Evolutionary conservation across 2,113 vertebrate genomes (phyloP).

Genomic region (Ctenomys sociabilis): DNA sequence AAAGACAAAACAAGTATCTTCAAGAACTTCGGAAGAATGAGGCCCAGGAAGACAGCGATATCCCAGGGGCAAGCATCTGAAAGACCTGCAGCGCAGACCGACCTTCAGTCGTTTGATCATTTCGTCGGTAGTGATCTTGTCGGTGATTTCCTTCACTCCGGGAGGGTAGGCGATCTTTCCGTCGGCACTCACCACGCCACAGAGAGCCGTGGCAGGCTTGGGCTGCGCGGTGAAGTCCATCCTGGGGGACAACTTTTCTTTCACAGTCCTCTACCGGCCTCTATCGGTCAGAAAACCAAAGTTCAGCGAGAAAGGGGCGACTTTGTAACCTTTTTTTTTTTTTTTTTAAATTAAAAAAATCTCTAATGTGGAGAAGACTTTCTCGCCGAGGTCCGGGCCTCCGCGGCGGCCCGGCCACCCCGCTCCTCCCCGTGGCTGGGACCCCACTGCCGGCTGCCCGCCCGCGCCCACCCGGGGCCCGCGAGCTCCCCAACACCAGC

Average conservation of each 20-base stretch:
- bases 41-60: neutral
- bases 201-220: slow-evolving; percentile 86
- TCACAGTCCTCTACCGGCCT: slow-evolving; percentile 99
- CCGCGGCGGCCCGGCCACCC: neutral
- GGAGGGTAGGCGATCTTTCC: slow-evolving; percentile 97
- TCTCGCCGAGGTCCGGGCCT: slow-evolving; percentile 27
- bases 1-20: neutral
- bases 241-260: slow-evolving; percentile 89
- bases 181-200: slow-evolving; percentile 84
- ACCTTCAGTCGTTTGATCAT: slow-evolving; percentile 99
- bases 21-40: neutral
- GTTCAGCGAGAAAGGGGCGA: slow-evolving; percentile 91
- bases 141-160: slow-evolving; percentile 98
- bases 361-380: slow-evolving; percentile 80
- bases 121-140: slow-evolving; percentile 99
- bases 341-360: slow-evolving; percentile 24
- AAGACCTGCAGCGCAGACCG: slow-evolving; percentile 70
- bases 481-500: neutral
- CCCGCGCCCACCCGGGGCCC: slow-evolving; percentile 36
- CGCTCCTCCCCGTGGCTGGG: neutral
- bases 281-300: slow-evolving; percentile 99
- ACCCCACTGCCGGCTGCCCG: neutral
- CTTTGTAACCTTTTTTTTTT: slow-evolving; percentile 85
- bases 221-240: slow-evolving; percentile 97
- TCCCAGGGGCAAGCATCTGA: neutral